Evolutionary conservation across 1,140 invertebrate genomes (phyloP).

Genomic region (Pristionchus pacificus): DNA sequence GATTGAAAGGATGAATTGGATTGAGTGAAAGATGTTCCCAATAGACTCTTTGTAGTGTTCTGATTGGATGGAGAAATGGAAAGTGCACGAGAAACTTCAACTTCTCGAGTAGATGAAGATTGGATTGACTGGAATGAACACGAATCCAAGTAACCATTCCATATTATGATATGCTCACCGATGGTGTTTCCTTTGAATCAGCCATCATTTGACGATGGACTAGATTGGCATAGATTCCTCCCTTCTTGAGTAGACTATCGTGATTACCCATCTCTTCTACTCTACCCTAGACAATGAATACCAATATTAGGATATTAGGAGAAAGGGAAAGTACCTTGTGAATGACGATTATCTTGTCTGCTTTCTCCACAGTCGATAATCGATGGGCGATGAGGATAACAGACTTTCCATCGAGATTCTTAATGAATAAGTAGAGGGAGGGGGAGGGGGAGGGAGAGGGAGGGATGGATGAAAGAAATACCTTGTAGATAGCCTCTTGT

Average conservation of each 20-base stretch:
- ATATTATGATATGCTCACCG: slow-evolving; percentile 1
- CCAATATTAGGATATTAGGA: neutral
- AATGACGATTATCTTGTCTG: slow-evolving; percentile 60
- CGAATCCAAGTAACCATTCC: neutral
- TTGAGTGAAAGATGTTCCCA: slow-evolving; percentile 27
- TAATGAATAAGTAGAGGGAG: slow-evolving; percentile 58
- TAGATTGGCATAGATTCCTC: slow-evolving; percentile 26
- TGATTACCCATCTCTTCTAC: slow-evolving; percentile 34
- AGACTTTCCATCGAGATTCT: slow-evolving; percentile 59
- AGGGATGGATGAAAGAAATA: neutral
- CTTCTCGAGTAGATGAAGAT: neutral
- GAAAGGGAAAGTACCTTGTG: slow-evolving; percentile 44
- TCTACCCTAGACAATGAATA: slow-evolving; percentile 15
- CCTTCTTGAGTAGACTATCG: slow-evolving; percentile 19
- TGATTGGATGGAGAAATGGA: slow-evolving; percentile 13
- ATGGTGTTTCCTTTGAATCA: slow-evolving; percentile 19
- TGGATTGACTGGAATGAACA: neutral
- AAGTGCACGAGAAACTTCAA: neutral
- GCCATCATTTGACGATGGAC: slow-evolving; percentile 34
- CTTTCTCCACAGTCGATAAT: slow-evolving; percentile 61
- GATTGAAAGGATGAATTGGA: slow-evolving; percentile 2
- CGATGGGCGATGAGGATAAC: slow-evolving; percentile 63
- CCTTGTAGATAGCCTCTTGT: slow-evolving; percentile 7
- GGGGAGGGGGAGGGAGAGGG: neutral
- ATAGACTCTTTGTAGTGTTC: slow-evolving; percentile 22